Conservation (phyloP, 2,797 vertebrate genomes). For the Pterois miles region DNA sequence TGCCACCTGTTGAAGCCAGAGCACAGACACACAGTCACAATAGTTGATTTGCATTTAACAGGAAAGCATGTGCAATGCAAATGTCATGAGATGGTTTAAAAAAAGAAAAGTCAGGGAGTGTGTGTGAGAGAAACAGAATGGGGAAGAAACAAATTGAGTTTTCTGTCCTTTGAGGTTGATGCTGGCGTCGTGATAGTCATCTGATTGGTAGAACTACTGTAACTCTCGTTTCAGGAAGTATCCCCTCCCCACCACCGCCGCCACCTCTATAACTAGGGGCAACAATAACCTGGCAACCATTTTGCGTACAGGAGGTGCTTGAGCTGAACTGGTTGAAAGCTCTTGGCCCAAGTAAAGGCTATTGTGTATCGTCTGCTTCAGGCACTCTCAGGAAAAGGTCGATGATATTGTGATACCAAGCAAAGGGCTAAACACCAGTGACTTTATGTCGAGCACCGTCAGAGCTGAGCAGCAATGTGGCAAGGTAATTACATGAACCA, state of each 20-base stretch:
- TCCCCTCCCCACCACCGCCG: constrained; percentile 10
- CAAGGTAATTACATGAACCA: neutral
- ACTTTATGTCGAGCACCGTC: neutral
- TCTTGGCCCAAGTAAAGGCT: constrained; percentile 43
- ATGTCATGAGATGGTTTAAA: constrained; percentile 62
- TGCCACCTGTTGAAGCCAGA: constrained; percentile 78
- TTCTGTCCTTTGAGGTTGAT: constrained; percentile 32
- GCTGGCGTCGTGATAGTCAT: constrained; percentile 29
- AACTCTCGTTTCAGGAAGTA: constrained; percentile 69
- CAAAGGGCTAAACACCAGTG: constrained; percentile 13
- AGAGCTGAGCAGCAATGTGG: neutral
- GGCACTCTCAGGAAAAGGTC: constrained; percentile 20
- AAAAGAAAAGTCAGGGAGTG: constrained; percentile 19
- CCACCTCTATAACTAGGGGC: constrained; percentile 77
- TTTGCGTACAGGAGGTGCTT: constrained; percentile 62
- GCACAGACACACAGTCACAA: constrained; percentile 64
- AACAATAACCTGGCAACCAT: constrained; percentile 88
- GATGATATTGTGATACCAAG: constrained; percentile 15
- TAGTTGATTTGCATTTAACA: constrained; percentile 81
- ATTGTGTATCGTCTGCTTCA: constrained; percentile 58
- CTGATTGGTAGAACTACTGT: constrained; percentile 54
- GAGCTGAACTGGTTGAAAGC: constrained; percentile 68
- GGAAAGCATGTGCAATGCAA: constrained; percentile 80
- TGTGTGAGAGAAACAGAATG: neutral
- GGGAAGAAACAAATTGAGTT: constrained; percentile 29